Conservation (phyloP, 2,113 vertebrate species). For the Stigmatopora argus region DNA sequence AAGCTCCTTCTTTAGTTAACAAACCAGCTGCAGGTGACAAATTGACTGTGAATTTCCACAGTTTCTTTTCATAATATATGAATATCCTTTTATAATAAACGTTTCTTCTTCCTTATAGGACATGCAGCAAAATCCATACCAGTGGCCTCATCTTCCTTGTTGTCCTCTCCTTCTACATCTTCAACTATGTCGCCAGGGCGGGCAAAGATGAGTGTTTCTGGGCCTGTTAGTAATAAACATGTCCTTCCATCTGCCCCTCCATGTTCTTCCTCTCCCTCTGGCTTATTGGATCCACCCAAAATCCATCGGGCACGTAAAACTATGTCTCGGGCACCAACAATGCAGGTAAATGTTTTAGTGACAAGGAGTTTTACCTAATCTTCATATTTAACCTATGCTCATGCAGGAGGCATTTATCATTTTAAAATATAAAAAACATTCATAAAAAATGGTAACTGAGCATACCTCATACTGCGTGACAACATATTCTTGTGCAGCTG, state of each 20-base stretch:
- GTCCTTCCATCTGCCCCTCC: slow-evolving; percentile 57
- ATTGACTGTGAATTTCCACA: background rate
- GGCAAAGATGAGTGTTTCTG: slow-evolving; percentile 86
- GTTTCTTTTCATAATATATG: background rate
- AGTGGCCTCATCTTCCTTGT: slow-evolving; percentile 27
- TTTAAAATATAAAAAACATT: no score
- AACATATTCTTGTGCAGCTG: background rate
- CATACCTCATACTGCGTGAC: background rate
- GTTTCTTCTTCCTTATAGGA: slow-evolving; percentile 51
- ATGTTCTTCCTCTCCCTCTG: slow-evolving; percentile 58
- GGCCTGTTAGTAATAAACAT: slow-evolving; percentile 72
- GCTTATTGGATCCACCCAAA: slow-evolving; percentile 64
- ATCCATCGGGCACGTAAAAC: slow-evolving; percentile 86
- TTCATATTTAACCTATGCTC: background rate
- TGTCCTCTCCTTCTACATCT: slow-evolving; percentile 68
- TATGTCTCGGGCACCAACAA: slow-evolving; percentile 76
- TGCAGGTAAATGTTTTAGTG: slow-evolving; percentile 67
- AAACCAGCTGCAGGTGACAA: slow-evolving; percentile 66
- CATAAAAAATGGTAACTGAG: background rate
- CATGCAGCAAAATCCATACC: slow-evolving; percentile 73
- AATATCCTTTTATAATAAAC: background rate
- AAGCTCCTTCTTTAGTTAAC: slow-evolving; percentile 29
- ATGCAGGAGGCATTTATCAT: background rate
- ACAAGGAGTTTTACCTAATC: background rate
- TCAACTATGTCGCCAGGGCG: slow-evolving; percentile 64